Evolutionary conservation across 1,140 invertebrate species (phyloP).

Genomic region (Drosophila ironensis): DNA sequence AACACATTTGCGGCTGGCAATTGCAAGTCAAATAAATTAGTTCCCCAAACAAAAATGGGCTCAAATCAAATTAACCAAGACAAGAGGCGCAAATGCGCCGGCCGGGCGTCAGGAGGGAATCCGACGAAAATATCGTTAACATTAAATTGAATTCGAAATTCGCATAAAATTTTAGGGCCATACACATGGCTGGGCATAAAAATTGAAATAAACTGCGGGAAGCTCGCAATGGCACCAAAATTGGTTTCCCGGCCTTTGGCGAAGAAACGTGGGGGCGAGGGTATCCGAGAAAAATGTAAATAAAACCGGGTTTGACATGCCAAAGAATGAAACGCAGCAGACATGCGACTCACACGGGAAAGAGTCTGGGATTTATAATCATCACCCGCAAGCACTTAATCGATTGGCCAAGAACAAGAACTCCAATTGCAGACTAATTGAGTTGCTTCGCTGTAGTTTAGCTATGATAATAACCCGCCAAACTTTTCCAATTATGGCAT

Average conservation of each 20-base stretch:
- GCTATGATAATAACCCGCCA: conserved; percentile 6
- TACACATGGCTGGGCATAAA: conserved; percentile 47
- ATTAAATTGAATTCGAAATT: conserved; percentile 69
- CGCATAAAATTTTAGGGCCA: conserved; percentile 52
- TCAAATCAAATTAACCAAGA: conserved; percentile 51
- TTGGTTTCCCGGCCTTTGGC: not conserved
- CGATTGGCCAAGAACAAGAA: conserved; percentile 7
- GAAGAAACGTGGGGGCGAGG: too few relatives aligned
- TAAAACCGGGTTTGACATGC: conserved; percentile 3
- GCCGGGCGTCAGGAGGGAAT: conserved; percentile 14
- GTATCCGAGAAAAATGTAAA: conserved; percentile 17
- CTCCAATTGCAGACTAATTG: conserved; percentile 37
- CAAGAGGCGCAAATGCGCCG: conserved; percentile 17
- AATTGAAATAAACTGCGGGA: conserved; percentile 1
- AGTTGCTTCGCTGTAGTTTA: conserved; percentile 10
- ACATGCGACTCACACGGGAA: conserved; percentile 3
- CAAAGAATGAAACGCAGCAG: not conserved
- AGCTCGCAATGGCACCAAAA: not conserved
- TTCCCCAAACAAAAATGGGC: conserved; percentile 20
- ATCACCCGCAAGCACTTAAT: not conserved
- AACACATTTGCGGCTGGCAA: not conserved
- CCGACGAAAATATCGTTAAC: conserved; percentile 54
- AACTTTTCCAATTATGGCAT: conserved; percentile 63
- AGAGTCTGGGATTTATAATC: conserved; percentile 17
- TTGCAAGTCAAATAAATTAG: conserved; percentile 29